Evolutionary conservation across 1,140 invertebrate species (phyloP), one percentile per base, ranked within the genome.

Genomic region (Amphibalanus amphitrite): DNA sequence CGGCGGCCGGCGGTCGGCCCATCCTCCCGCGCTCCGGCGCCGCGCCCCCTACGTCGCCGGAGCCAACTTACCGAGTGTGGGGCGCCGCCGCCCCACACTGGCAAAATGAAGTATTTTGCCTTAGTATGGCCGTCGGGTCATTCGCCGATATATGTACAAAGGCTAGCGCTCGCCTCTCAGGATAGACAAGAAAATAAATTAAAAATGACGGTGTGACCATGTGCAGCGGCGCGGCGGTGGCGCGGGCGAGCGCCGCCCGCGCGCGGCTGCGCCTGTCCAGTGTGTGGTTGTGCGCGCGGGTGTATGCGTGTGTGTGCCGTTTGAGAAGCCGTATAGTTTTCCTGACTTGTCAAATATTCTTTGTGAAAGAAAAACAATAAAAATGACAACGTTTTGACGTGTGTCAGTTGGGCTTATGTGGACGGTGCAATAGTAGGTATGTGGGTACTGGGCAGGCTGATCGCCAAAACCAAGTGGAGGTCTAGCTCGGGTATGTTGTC

Each of bases 361-460:
- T 70, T 29, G 64, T 40, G 69, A 70, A 70, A 17, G 10, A 38
- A 28, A 70, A 29, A 29, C 17, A n/a, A 65, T 70, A 30, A 70
- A 70, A 59, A 59, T 23, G 47, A 59, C 10, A 59, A 20, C 47
- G 47, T 13, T 59, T 59, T 15, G 20, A 6, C 23, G 13, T 59
- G 13, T 59, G 6, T 38, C 38, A 6, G 17, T 38, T 17, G 69
- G 8, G 69, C 3, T 3, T 38, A 26, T 28, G 3, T 70, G 69
- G 25, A 70, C 64, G 69, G 3, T 28, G 29, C 3, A 28, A 70
- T 8, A 4, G 26, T 6, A 28, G n/a, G n/a, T n/a, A n/a, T n/a
- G n/a, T n/a, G n/a, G n/a, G n/a, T n/a, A n/a, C n/a, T n/a, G n/a
- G n/a, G n/a, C n/a, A n/a, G n/a, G n/a, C n/a, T n/a, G n/a, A n/a